Evolutionary conservation across 2,888 invertebrate species (phyloP), one percentile per base, ranked within the genome.

Genomic region (Stenichneumon culpator): DNA sequence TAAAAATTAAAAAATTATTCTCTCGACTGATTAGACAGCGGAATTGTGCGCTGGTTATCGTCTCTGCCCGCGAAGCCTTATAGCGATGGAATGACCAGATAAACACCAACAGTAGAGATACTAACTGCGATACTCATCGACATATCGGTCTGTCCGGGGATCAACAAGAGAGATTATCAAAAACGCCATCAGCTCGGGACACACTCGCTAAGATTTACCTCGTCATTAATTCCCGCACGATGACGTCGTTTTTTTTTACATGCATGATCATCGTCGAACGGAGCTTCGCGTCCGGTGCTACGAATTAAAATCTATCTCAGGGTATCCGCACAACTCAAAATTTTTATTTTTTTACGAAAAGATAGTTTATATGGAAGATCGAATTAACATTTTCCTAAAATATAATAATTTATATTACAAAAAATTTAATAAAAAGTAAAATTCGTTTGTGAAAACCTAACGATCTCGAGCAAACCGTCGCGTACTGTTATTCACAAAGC

Each of bases 71-170:
- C 16, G 67, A 54, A 54, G 19, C 9, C 14, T 3, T 44, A 44
- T 44, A 44, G 22, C 28, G 68, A 39, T 68, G 57, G 19, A 78
- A 68, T 54, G 67, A 39, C 14, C 16, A 19, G 77, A 78, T 68
- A 78, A 68, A 39, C 52, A 9, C 2, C 3, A 54, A 67, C 54
- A 25, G 39, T 9, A 16, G 36, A 39, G 73, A 39, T 73, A 57
- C 16, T 28, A 57, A 16, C 60, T 22, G 39, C 57, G 60, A 75
- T 57, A 44, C 67, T 54, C 32, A 68, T 74, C 44, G 65, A 32
- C n/a, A 52, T 32, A 54, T 47, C 67, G 57, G n/a, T 52, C 19
- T 19, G 80, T 87, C 70, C 87, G 57, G 82, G 83, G 75, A 79
- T 74, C 19, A 63, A 63, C 50, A 63, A 11, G 9, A n/a, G 22